Evolutionary conservation across 2,888 invertebrate species (phyloP), one percentile per base, ranked within the genome.

Genomic region (Hemaris fuciformis): DNA sequence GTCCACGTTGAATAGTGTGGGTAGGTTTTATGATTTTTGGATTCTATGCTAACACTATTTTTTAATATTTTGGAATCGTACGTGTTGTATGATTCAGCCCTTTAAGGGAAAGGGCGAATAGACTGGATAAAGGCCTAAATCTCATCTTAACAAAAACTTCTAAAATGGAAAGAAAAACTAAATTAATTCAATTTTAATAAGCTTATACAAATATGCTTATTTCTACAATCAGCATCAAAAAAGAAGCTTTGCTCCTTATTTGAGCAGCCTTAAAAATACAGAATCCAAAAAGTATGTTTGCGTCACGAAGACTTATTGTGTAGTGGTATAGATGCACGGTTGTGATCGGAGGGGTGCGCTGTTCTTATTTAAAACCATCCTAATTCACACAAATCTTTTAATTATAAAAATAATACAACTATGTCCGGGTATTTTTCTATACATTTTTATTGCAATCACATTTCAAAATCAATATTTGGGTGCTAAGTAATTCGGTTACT

Each of bases 261-360:
- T 13, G 10, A 13, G 13, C 13, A 34, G 13, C 13, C 8, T 34
- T 0, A 10, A 34, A 10, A 5, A 8, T 53, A 53, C 8, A 53
- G 18, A 15, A 31, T 53, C 53, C 31, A 53, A 53, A 31, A 53
- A 31, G 27, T 62, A 66, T 62, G 25, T 13, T 65, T 58, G 66
- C 62, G 70, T 68, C 68, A 74, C 67, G 65, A 65, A 72, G 61
- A 63, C 64, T 64, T 64, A 38, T 34, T n/a, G 38, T 38, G n/a
- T 38, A 10, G 38, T 13, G 38, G 64, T 64, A 59, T 72, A 68
- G 66, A 23, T 64, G 76, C 76, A 77, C 78, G 79, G 75, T 81
- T 81, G 77, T 79, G 76, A 80, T 66, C 60, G 60, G 67, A 65
- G 62, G 59, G 67, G 61, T 43, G 45, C 61, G 43, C 31, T 63